Evolutionary conservation across 2,888 invertebrate genomes (phyloP).

Genomic region (Maniola hyperantus): DNA sequence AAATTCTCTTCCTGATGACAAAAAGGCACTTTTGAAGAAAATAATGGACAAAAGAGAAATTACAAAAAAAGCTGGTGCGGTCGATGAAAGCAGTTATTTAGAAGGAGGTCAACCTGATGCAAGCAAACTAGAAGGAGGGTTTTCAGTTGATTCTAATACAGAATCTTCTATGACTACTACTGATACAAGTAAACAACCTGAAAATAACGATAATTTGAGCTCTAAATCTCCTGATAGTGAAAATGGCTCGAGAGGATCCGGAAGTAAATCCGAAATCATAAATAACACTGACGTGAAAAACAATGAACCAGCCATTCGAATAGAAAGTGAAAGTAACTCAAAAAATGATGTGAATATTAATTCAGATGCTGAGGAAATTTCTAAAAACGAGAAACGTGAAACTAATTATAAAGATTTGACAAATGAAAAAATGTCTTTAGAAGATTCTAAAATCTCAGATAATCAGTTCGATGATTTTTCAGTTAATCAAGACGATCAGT

Average conservation of each 20-base stretch:
- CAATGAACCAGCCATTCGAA: constrained; percentile 44
- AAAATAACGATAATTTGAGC: constrained; percentile 48
- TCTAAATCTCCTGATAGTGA: constrained; percentile 51
- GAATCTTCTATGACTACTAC: constrained; percentile 49
- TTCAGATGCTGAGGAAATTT: constrained; percentile 43
- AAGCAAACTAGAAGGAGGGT: constrained; percentile 59
- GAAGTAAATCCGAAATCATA: constrained; percentile 49
- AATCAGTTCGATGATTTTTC: constrained; percentile 49
- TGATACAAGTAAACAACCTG: constrained; percentile 52
- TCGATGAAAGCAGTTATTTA: constrained; percentile 64
- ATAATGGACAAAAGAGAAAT: constrained; percentile 76
- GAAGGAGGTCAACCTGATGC: constrained; percentile 62
- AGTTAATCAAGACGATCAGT: constrained; percentile 49
- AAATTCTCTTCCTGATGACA: constrained; percentile 67
- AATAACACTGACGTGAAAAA: constrained; percentile 36
- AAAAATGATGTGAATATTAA: constrained; percentile 47
- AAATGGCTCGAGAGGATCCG: constrained; percentile 41
- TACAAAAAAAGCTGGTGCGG: constrained; percentile 70
- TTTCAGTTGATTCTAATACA: constrained; percentile 50
- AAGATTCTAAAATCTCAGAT: constrained; percentile 45
- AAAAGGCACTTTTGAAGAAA: constrained; percentile 64
- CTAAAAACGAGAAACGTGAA: constrained; percentile 67
- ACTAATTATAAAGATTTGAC: constrained; percentile 49
- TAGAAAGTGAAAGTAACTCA: constrained; percentile 32
- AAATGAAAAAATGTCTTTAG: constrained; percentile 45